Base-by-base conservation (phyloP, 2,888 invertebrate genomes). In the Xanthia icteritia region DNA sequence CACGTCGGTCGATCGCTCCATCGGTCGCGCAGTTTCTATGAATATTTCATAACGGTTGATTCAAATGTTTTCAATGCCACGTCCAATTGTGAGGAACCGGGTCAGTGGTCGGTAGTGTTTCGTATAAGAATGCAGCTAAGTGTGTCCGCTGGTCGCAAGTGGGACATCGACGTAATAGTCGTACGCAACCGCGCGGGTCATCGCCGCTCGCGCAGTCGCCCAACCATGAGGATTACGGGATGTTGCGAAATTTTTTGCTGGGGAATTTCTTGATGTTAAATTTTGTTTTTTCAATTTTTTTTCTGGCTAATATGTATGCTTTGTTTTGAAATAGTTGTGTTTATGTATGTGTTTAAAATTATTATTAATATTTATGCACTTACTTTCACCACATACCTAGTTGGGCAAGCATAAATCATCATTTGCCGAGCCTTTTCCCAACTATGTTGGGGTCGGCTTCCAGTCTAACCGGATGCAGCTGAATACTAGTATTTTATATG, bases 61-160 rank as follows among this genome's bases (percentile, higher is more conserved):
- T 89, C 88, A 87, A 92, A 92, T 91, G 86, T 84, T 90, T 92
- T 94, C 94, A 95, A 95, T 94, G 95, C 90, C 94, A 91, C 79
- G 79, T 84, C 86, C 82, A 88, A 91, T 91, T 87, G 89, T 90
- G 76, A 69, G 77, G 81, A 93, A 91, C 86, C 86, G 86, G 93
- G 94, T 91, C 94, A 92, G 88, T 86, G 82, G 87, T 85, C 78
- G 79, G 69, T 60, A 85, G 66, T 58, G 79, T 84, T 83, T 84
- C 84, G 87, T 87, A 84, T 61, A 76, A 88, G 85, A 87, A 89
- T 86, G 89, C 90, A 86, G 85, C 85, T 76, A 83, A 86, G 83
- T 86, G 86, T 89, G 89, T 82, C 89, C 84, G 74, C 39, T 51
- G 74, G 65, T 60, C 64, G 66, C 85, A 94, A 93, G 93, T 94